phyloP scores from a whole-genome alignment of 2,797 vertebrate species.

The Microctenopoma steveboyesi region DNA sequence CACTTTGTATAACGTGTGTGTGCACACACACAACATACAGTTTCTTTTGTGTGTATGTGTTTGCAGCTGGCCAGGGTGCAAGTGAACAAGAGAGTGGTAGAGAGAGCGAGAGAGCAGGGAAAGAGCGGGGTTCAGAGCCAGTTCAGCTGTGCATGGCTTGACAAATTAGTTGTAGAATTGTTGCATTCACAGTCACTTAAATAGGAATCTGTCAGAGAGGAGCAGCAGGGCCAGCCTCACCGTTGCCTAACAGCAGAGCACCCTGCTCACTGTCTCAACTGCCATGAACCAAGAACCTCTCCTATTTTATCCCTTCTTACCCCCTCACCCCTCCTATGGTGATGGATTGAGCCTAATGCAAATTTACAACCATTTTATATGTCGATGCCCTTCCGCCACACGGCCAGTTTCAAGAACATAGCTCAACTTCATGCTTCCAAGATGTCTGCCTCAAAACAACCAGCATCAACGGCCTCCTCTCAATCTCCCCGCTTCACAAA shows the following conservation, averaged over 20 bases:
- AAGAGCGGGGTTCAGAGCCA: slow-evolving; percentile 91
- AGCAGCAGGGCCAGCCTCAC: slow-evolving; percentile 82
- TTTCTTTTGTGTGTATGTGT: slow-evolving; percentile 13
- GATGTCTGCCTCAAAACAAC: slow-evolving; percentile 91
- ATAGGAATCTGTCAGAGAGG: slow-evolving; percentile 95
- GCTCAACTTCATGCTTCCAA: slow-evolving; percentile 95
- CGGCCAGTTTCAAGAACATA: slow-evolving; percentile 89
- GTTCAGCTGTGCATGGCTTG: slow-evolving; percentile 92
- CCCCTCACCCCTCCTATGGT: slow-evolving; percentile 78
- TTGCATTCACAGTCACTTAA: slow-evolving; percentile 99
- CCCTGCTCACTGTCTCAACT: slow-evolving; percentile 79
- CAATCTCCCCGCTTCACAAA: slow-evolving; percentile 81
- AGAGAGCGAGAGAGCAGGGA: slow-evolving; percentile 75
- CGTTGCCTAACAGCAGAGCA: slow-evolving; percentile 84
- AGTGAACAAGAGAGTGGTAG: slow-evolving; percentile 47
- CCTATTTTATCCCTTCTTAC: slow-evolving; percentile 4
- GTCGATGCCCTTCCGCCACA: slow-evolving; percentile 86
- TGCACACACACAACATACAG: neutral
- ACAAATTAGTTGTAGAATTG: slow-evolving; percentile 99
- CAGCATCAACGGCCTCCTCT: slow-evolving; percentile 85
- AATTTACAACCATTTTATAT: slow-evolving; percentile 99
- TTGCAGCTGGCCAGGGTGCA: slow-evolving; percentile 20
- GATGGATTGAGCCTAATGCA: slow-evolving; percentile 99
- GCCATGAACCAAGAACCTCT: slow-evolving; percentile 9
- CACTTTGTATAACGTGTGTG: slow-evolving; percentile 2